Evolutionary conservation across 1,140 invertebrate genomes (phyloP), one percentile per base, ranked within the genome.

Genomic region (Leptestheria dahalacensis): DNA sequence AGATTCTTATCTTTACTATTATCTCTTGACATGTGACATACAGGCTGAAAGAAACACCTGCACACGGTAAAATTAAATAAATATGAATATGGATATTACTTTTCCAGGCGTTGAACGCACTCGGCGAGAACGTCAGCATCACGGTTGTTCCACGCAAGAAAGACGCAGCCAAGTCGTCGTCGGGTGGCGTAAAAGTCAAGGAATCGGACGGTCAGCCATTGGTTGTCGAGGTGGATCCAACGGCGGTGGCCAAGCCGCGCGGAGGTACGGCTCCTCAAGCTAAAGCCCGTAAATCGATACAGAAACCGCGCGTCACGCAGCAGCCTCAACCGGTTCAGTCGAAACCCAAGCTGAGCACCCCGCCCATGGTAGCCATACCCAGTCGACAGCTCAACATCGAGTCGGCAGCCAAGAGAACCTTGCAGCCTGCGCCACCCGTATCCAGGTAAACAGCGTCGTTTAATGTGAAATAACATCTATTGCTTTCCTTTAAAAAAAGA

Each of bases 111-210:
- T 41, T 50, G 25, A 60, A 51, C 52, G 51, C 26, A 23, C 48
- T 52, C 0, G 58, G 51, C 49, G 58, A 60, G 24, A 60, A 50
- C 18, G 58, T 60, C 1, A 62, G 49, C 41, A 57, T 60, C 15
- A 64, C 57, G 6, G 49, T 58, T 28, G 49, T 48, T 12, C 57
- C 33, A 6, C 33, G 33, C 33, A 60, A 51, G 51, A 49, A 65
- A 60, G 59, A 61, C 56, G 25, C 61, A 46, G 48, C 52, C 54
- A 49, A 54, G 54, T 21, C 57, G 50, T 9, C 59, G 6, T 23
- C 20, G 18, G 48, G 48, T 2, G 24, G 29, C n/a, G 15, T 2
- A 10, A 60, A 26, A 28, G n/a, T 28, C 12, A 50, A 60, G 26
- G 51, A 60, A 20, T 24, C 23, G 6, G 58, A 50, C 20, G 49